phyloP scores from a whole-genome alignment of 2,888 invertebrate species.

The Drosophila prostipennis region DNA sequence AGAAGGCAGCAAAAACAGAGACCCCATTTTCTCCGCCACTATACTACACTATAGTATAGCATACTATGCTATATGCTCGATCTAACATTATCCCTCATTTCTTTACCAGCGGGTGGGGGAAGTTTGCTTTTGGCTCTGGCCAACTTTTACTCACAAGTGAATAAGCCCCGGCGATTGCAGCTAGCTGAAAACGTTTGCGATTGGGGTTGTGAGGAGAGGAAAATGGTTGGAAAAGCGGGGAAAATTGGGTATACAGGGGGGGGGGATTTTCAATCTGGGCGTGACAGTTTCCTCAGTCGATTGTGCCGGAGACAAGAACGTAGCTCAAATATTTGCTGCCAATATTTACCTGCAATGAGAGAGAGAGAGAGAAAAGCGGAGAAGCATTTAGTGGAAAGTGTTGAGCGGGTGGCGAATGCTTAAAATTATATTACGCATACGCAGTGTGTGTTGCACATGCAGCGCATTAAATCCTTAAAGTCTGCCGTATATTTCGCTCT shows the following conservation, averaged over 20 bases:
- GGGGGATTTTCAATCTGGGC: constrained; percentile 18
- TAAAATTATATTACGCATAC: constrained; percentile 53
- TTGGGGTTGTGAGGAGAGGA: not conserved
- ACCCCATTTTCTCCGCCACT: not conserved
- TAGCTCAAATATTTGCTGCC: constrained; percentile 64
- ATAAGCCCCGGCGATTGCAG: constrained; percentile 38
- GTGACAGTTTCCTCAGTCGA: constrained; percentile 35
- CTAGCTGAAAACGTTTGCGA: not conserved
- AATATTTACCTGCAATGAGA: constrained; percentile 72
- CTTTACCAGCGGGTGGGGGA: constrained; percentile 19
- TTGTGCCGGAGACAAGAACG: constrained; percentile 46
- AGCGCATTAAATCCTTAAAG: constrained; percentile 20
- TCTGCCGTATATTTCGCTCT: constrained; percentile 7
- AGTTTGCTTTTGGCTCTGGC: constrained; percentile 42
- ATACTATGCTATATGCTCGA: constrained; percentile 19
- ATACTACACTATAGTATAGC: not conserved
- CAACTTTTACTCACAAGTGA: constrained; percentile 50
- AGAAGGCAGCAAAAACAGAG: not conserved
- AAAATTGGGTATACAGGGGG: not conserved
- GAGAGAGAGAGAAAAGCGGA: constrained; percentile 19
- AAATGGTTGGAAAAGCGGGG: constrained; percentile 4
- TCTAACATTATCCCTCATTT: constrained; percentile 38
- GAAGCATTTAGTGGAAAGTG: constrained; percentile 49
- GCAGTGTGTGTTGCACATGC: constrained; percentile 36
- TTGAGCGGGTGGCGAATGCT: constrained; percentile 11